A percentile compares a stretch with the other conserved stretches of the same genome.
Evolutionary conservation across 2,113 vertebrate genomes (phyloP).

Genomic region (Bettongia penicillata): DNA sequence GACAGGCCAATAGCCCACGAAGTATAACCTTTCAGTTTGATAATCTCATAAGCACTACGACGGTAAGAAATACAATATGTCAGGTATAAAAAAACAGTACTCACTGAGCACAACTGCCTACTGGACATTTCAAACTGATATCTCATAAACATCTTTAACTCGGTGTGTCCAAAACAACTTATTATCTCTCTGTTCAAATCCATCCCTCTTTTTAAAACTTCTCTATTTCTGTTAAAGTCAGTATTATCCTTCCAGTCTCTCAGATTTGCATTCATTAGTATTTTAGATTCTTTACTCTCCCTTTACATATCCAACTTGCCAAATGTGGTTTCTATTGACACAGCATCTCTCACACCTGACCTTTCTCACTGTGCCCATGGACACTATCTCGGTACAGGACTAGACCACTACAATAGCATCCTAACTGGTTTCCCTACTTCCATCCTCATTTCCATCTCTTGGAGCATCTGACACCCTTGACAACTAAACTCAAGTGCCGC

Average conservation of each 20-base stretch:
- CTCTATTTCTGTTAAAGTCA: not conserved
- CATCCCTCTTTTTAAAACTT: not conserved
- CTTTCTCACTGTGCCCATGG: not conserved
- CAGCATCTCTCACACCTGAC: not conserved
- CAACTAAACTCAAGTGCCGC: not conserved
- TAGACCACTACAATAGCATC: not conserved
- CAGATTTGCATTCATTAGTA: not conserved
- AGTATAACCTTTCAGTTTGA: slow-evolving; percentile 98
- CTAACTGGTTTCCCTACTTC: not conserved
- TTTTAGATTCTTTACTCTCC: not conserved
- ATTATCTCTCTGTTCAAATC: not conserved
- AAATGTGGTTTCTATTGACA: not conserved
- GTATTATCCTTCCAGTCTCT: not conserved
- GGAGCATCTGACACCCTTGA: not conserved
- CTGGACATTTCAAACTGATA: not conserved
- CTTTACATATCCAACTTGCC: not conserved
- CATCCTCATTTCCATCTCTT: not conserved
- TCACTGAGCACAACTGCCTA: not conserved
- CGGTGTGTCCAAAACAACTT: not conserved
- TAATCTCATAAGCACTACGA: slow-evolving; percentile 94
- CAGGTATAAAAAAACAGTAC: slow-evolving; percentile 32
- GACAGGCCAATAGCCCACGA: slow-evolving; percentile 98
- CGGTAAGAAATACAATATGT: slow-evolving; percentile 28
- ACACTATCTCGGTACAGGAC: not conserved
- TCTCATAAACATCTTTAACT: not conserved